Evolutionary conservation across 1,140 invertebrate genomes (phyloP).

Genomic region (Drosophila punjabiensis): DNA sequence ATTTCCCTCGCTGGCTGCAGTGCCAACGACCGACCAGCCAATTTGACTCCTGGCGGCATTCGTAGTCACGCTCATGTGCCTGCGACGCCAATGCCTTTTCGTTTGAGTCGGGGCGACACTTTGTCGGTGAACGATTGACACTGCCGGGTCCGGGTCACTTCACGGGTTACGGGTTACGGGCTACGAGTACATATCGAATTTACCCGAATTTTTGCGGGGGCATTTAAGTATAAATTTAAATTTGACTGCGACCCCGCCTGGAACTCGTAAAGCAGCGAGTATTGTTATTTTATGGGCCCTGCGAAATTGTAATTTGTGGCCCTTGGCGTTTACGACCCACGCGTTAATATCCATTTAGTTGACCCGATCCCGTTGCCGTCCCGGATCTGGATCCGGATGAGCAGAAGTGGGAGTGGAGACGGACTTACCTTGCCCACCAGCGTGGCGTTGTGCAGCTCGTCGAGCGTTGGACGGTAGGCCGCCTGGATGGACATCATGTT

Average conservation of each 20-base stretch:
- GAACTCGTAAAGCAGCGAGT: constrained; percentile 44
- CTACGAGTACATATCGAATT: constrained; percentile 23
- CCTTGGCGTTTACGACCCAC: constrained; percentile 27
- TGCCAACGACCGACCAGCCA: constrained; percentile 38
- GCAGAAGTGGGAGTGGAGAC: not conserved
- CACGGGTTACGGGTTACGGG: constrained; percentile 5
- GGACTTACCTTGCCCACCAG: constrained; percentile 90
- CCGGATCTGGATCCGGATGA: not conserved
- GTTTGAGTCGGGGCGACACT: constrained; percentile 25
- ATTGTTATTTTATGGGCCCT: constrained; percentile 53
- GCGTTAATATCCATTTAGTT: constrained; percentile 47
- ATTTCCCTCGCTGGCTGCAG: constrained; percentile 27
- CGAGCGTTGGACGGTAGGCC: constrained; percentile 94
- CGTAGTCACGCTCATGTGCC: constrained; percentile 45
- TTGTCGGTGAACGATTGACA: constrained; percentile 13
- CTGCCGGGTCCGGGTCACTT: constrained; percentile 31
- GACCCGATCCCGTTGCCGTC: not conserved
- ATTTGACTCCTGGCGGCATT: constrained; percentile 24
- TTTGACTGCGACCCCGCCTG: constrained; percentile 30
- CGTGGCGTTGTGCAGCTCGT: constrained; percentile 95
- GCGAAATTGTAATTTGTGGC: constrained; percentile 56
- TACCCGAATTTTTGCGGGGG: constrained; percentile 13
- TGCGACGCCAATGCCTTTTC: constrained; percentile 19
- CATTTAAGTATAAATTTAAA: constrained; percentile 51
- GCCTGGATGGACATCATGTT: constrained; percentile 97